These are phyloP conservation scores for Hypsibius dujardini DNA, from an alignment of 1,140 invertebrate species.

Conservation along the genomic window DNA sequence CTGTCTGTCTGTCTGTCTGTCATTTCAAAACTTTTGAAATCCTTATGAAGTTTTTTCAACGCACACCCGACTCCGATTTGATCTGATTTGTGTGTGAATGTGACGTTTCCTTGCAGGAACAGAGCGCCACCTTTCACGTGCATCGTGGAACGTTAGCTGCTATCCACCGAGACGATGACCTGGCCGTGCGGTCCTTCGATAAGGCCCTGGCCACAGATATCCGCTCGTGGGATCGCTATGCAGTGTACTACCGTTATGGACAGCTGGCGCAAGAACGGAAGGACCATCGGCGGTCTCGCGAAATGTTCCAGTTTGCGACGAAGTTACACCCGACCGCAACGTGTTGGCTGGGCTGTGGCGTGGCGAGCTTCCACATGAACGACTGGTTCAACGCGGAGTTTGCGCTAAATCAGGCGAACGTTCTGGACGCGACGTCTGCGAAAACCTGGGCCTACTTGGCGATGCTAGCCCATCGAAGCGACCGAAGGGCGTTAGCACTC, in stretches of 20 bases:
- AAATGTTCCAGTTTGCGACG: neutral
- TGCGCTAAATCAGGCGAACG: neutral
- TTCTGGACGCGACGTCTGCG: neutral
- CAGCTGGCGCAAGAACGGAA: neutral
- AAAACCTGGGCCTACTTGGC: conserved; percentile 4
- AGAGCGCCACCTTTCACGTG: too few species aligned
- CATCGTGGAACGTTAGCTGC: too few species aligned
- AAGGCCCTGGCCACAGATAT: neutral
- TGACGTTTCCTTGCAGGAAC: too few species aligned
- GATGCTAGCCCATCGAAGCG: neutral
- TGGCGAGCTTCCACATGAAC: neutral
- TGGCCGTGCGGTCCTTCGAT: neutral
- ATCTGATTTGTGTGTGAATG: too few species aligned
- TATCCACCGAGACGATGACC: too few species aligned
- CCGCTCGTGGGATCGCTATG: neutral
- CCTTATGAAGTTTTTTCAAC: too few species aligned
- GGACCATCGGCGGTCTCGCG: neutral
- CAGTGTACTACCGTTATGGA: neutral
- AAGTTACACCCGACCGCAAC: neutral
- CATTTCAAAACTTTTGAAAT: too few species aligned
- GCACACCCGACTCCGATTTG: too few species aligned
- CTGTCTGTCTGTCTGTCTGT: too few species aligned
- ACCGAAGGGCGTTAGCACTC: neutral
- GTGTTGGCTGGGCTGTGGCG: neutral
- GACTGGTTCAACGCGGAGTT: neutral